These are phyloP conservation scores for Drosophila peninsularis DNA, from an alignment of 2,888 invertebrate species.

Conservation along the genomic window DNA sequence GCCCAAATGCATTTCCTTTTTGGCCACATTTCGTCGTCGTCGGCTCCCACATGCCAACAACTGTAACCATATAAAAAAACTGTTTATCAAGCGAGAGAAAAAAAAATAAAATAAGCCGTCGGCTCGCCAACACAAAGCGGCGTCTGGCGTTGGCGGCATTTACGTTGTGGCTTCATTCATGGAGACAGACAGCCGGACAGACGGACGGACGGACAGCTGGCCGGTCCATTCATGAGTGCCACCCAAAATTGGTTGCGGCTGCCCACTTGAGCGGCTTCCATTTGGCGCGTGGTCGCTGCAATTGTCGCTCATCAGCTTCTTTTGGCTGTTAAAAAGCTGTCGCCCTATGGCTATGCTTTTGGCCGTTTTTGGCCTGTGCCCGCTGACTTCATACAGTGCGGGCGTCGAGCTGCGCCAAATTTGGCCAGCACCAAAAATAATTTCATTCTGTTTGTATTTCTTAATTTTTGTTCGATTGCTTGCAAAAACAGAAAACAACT, in stretches of 20 bases:
- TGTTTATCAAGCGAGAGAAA: constrained; percentile 2
- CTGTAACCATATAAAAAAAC: constrained; percentile 34
- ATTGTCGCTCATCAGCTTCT: constrained; percentile 75
- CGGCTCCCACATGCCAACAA: constrained; percentile 68
- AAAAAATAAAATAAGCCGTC: constrained; percentile 47
- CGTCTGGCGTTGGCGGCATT: constrained; percentile 73
- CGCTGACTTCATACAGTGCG: constrained; percentile 66
- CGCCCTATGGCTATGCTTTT: constrained; percentile 33
- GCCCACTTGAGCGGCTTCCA: constrained; percentile 70
- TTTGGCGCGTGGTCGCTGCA: constrained; percentile 79
- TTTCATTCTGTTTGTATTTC: constrained; percentile 17
- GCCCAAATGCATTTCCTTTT: constrained; percentile 81
- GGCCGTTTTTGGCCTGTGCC: constrained; percentile 51
- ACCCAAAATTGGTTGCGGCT: constrained; percentile 72
- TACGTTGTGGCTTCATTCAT: constrained; percentile 67
- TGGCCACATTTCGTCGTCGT: constrained; percentile 62
- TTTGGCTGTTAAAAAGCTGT: constrained; percentile 24
- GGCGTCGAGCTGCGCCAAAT: constrained; percentile 61
- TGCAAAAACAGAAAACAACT: constrained; percentile 11
- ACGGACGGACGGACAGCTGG: constrained; percentile 11
- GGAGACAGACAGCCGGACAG: constrained; percentile 11
- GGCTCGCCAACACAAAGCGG: constrained; percentile 71
- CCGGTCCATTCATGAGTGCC: constrained; percentile 60
- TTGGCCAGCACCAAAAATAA: constrained; percentile 59
- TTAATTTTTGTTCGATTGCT: neutral